Evolutionary conservation across 2,888 invertebrate species (phyloP).

Genomic region (Thumatha senex): DNA sequence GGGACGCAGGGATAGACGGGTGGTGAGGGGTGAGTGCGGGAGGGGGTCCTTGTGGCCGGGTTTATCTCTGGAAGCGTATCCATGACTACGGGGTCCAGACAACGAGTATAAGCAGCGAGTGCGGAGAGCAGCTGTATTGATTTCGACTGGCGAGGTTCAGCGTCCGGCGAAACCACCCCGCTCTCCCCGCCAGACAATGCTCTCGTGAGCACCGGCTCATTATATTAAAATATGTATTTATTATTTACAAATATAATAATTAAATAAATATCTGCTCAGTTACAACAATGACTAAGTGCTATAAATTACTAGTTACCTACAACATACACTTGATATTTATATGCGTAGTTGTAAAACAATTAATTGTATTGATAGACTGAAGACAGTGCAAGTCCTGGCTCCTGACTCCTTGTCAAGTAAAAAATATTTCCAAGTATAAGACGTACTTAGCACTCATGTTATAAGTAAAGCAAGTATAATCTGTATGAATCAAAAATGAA

Average conservation of each 20-base stretch:
- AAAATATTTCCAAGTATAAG: too few relatives aligned
- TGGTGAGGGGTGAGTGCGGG: constrained; percentile 29
- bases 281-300: neutral
- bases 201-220: constrained; percentile 28
- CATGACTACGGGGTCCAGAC: constrained; percentile 74
- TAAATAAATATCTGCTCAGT: neutral
- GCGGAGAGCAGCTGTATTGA: constrained; percentile 85
- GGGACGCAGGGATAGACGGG: constrained; percentile 12
- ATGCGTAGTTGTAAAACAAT: neutral
- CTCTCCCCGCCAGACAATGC: constrained; percentile 47
- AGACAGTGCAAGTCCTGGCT: too few relatives aligned
- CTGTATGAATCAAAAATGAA: too few relatives aligned
- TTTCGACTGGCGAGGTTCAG: constrained; percentile 77
- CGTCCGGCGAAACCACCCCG: constrained; percentile 61
- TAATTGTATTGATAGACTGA: neutral
- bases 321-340: neutral
- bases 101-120: constrained; percentile 61
- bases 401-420: too few relatives aligned
- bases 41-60: constrained; percentile 38
- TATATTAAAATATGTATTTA: too few relatives aligned
- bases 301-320: neutral
- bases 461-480: too few relatives aligned
- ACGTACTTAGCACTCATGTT: too few relatives aligned
- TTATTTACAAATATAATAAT: neutral
- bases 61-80: constrained; percentile 68